Conservation (phyloP, 2,888 invertebrate genomes). For the Aporophyla lueneburgensis region DNA sequence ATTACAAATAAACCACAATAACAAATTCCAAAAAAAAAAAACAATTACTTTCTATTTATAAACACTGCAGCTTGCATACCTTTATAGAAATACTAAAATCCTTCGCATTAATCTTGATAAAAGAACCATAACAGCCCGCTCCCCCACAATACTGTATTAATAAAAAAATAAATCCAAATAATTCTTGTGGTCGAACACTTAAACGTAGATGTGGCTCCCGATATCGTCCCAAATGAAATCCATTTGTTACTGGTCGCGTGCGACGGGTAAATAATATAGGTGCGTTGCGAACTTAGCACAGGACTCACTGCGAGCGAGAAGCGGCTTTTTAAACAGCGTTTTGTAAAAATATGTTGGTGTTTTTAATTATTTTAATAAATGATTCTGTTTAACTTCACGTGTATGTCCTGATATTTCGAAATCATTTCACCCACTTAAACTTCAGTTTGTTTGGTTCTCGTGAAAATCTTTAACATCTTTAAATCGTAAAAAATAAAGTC, state of each 20-base stretch:
- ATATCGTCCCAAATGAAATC: conserved; percentile 68
- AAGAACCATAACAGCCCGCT: conserved; percentile 46
- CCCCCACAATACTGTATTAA: conserved; percentile 38
- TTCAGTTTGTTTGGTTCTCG: too few species aligned
- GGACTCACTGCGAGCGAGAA: conserved; percentile 35
- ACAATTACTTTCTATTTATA: conserved; percentile 18
- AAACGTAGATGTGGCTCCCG: conserved; percentile 58
- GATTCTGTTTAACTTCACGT: too few species aligned
- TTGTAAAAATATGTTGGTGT: neutral
- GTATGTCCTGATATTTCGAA: too few species aligned
- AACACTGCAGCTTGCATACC: conserved; percentile 21
- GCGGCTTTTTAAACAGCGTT: conserved; percentile 23
- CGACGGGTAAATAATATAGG: conserved; percentile 64
- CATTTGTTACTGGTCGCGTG: conserved; percentile 72
- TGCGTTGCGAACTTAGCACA: conserved; percentile 29
- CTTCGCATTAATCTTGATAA: conserved; percentile 51
- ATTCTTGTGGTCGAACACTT: conserved; percentile 58
- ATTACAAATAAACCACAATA: neutral
- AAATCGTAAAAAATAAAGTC: too few species aligned
- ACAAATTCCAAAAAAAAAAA: neutral
- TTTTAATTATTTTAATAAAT: too few species aligned
- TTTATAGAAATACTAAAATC: conserved; percentile 1
- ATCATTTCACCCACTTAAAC: too few species aligned
- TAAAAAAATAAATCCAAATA: conserved; percentile 55
- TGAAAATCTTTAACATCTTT: too few species aligned